A percentile compares a stretch with the other conserved stretches of the same genome.
phyloP scores from a whole-genome alignment of 1,140 invertebrate genomes.

The Leptoteleia sp. region DNA sequence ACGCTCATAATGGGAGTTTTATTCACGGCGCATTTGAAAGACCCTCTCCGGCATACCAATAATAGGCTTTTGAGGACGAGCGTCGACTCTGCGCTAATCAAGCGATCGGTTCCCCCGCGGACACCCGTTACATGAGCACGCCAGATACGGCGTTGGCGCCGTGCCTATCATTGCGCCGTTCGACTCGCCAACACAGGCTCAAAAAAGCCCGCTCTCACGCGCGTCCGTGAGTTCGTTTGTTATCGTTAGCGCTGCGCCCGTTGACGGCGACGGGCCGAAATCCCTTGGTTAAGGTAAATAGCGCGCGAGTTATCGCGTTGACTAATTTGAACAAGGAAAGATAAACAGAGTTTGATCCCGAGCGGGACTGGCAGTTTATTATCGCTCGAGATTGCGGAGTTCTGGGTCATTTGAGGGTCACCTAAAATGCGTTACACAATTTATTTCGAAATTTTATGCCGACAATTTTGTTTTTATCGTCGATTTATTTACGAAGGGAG shows the following conservation, averaged over 20 bases:
- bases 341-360: slow-evolving; percentile 42
- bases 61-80: slow-evolving; percentile 50
- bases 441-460: slow-evolving; percentile 5
- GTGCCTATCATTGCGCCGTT: slow-evolving; percentile 76
- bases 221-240: slow-evolving; percentile 44
- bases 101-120: slow-evolving; percentile 36
- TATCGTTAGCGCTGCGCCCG: slow-evolving; percentile 44
- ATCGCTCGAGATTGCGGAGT: slow-evolving; percentile 13
- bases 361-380: slow-evolving; percentile 6
- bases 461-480: too few relatives aligned
- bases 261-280: too few relatives aligned
- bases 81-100: too few relatives aligned
- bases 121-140: slow-evolving; percentile 68
- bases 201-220: slow-evolving; percentile 54
- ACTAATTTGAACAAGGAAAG: slow-evolving; percentile 50
- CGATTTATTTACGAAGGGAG: too few relatives aligned
- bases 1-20: slow-evolving; percentile 26
- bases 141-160: slow-evolving; percentile 73
- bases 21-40: slow-evolving; percentile 45
- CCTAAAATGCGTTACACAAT: slow-evolving; percentile 13
- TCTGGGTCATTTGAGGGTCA: slow-evolving; percentile 11
- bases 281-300: slow-evolving; percentile 48
- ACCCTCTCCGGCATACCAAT: slow-evolving; percentile 50
- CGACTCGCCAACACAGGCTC: slow-evolving; percentile 70
- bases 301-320: slow-evolving; percentile 32